Base-by-base conservation (phyloP, 2,797 vertebrate species). In the Urophycis tenuis region DNA sequence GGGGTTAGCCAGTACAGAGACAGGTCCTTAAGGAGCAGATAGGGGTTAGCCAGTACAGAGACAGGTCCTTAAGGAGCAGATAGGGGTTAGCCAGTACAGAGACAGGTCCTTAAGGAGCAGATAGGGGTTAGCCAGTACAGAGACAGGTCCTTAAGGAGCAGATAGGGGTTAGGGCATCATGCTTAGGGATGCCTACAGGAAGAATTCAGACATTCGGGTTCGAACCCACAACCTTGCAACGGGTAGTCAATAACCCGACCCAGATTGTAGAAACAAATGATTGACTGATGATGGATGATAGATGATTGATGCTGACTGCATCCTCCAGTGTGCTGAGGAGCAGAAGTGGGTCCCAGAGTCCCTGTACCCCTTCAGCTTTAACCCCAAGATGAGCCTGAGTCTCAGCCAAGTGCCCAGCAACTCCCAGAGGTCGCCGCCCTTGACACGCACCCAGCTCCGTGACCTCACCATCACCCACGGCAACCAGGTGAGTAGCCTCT, bases 321-420 rank as follows among this genome's bases (percentile, higher is more conserved):
- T 74, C 70, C 60, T 79, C 19, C 81, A 99, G 97, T 97, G 97
- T 88, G 96, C 96, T 12, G 94, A 94, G 72, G 96, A 97, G 80
- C 92, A 92, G 87, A 96, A 86, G 75, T 91, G 79, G 12, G 94
- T 99, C 81, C 85, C 96, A 0, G 98, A 99, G 88, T 95, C 95
- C 81, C 93, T 98, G 8, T 99, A 96, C 83, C 97, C 97, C 73
- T 96, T 96, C 88, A 99, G 95, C 75, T 99, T 96, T 71, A 99
- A 99, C 90, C 98, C 98, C 78, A 98, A 98, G 93, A 98, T 98
- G 97, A 99, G 95, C 86, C 88, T 99, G 78, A 95, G 94, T 80
- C 95, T 99, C 82, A 98, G 96, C 81, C 91, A 96, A 75, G 88
- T 94, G 22, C 93, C 95, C 77, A 93, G 90, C 79, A 84, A 78